Base-by-base conservation (phyloP, 2,888 invertebrate species). In the Sphinx pinastri region DNA sequence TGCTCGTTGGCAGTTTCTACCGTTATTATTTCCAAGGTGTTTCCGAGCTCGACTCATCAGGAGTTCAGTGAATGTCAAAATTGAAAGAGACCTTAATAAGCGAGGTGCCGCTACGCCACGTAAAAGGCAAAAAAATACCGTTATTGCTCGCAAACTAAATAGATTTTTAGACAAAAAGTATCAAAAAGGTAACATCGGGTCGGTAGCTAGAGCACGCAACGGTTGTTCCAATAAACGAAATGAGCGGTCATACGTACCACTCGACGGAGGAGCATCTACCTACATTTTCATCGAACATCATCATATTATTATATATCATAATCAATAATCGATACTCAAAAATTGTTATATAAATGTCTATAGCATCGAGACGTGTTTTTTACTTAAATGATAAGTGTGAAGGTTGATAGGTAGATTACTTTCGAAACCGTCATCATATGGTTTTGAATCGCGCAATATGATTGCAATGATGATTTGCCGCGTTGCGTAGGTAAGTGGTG, bases 111-210 rank as follows among this genome's bases (percentile, higher is more conserved):
- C 82, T 81, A 81, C 80, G 81, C 78, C 79, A 81, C 80, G 83
- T 81, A 82, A 75, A 77, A 76, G 82, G 84, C 82, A 86, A 86
- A 87, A 83, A 87, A 84, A 77, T 83, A 88, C 93, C 92, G 93
- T 92, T 94, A 92, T 71, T 78, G 81, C 84, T 86, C 79, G 88
- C 86, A 88, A 87, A 89, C 90, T 88, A 90, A 90, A 93, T 91
- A 91, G 88, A 86, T 86, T 91, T 90, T 90, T 88, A 81, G 88
- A 84, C 86, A 92, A 93, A 93, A 93, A 91, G 84, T 86, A 85
- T 88, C 86, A 89, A 91, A 93, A 93, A 90, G 88, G 88, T 85
- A 88, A 88, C 84, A 87, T 83, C 87, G 76, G 88, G 88, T 88
- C 87, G 87, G 70, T 84, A 84, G 84, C 86, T 86, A 87, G 87